phyloP scores from a whole-genome alignment of 2,888 invertebrate genomes.

The Catocala sponsa region DNA sequence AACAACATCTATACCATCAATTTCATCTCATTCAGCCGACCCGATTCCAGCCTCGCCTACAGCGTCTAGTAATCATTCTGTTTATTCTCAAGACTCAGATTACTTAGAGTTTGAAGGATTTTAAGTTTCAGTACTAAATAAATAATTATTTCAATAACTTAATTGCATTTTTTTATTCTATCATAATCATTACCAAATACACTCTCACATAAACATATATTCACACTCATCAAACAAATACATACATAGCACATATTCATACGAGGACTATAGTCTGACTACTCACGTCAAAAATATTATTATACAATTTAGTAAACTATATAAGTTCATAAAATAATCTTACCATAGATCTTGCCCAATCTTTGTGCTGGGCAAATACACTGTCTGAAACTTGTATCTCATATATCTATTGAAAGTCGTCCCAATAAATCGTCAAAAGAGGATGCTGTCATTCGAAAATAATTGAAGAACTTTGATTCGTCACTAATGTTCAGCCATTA shows the following conservation, averaged over 20 bases:
- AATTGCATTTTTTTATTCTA: conserved; percentile 2
- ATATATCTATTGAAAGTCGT: conserved; percentile 36
- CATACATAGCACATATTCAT: too few relatives aligned
- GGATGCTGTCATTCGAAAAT: conserved; percentile 13
- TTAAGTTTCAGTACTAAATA: not conserved
- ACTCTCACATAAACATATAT: conserved; percentile 8
- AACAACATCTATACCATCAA: conserved; percentile 22
- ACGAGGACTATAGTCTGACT: too few relatives aligned
- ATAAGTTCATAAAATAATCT: not conserved
- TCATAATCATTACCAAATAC: conserved; percentile 28
- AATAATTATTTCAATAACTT: not conserved
- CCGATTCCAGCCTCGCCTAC: conserved; percentile 34
- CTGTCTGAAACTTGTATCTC: conserved; percentile 50
- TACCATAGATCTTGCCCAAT: conserved; percentile 47
- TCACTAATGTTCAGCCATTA: conserved; percentile 15
- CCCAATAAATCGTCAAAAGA: conserved; percentile 32
- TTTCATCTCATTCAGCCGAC: conserved; percentile 30
- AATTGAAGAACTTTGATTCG: conserved; percentile 17
- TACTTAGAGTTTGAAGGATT: conserved; percentile 1
- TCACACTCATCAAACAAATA: not conserved
- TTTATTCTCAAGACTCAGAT: conserved; percentile 27
- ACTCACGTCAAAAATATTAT: too few relatives aligned
- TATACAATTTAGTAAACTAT: too few relatives aligned
- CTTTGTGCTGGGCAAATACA: conserved; percentile 48
- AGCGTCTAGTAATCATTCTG: conserved; percentile 38